These are phyloP conservation scores for Acanthurus lineatus DNA, from an alignment of 2,797 vertebrate species.

Conservation along the genomic window DNA sequence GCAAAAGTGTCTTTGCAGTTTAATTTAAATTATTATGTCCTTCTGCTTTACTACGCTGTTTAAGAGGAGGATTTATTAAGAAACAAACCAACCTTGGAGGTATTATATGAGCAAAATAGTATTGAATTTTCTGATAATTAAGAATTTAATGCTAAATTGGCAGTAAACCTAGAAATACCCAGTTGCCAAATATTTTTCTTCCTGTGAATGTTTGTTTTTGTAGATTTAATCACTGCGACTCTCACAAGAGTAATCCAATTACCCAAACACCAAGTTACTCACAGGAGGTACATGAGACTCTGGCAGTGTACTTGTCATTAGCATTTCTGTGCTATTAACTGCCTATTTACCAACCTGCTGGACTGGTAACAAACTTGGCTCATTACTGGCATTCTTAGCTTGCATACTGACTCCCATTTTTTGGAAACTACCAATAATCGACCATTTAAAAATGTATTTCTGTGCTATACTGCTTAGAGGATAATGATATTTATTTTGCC, in stretches of 20 bases:
- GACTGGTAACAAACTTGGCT: constrained; percentile 11
- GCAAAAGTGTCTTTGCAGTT: constrained; percentile 37
- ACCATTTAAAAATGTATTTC: constrained; percentile 15
- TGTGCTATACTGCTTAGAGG: constrained; percentile 15
- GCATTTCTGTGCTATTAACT: constrained; percentile 5
- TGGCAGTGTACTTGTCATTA: background rate
- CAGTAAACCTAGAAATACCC: constrained; percentile 15
- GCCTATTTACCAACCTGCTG: background rate
- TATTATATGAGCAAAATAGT: background rate
- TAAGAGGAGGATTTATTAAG: constrained; percentile 20
- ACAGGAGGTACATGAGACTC: constrained; percentile 21
- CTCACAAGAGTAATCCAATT: background rate
- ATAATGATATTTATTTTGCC: constrained; percentile 20
- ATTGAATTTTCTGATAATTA: constrained; percentile 14
- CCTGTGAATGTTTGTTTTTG: constrained; percentile 1
- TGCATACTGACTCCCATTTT: background rate
- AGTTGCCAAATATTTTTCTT: constrained; percentile 10
- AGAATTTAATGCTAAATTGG: constrained; percentile 20
- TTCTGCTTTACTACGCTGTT: constrained; percentile 16
- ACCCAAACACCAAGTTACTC: background rate
- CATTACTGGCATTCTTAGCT: constrained; percentile 17
- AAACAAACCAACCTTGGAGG: constrained; percentile 21
- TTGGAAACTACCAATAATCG: constrained; percentile 9
- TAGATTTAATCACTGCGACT: background rate
- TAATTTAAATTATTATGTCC: constrained; percentile 15